phyloP scores from a whole-genome alignment of 2,888 invertebrate species.

The Tortrix viridana region DNA sequence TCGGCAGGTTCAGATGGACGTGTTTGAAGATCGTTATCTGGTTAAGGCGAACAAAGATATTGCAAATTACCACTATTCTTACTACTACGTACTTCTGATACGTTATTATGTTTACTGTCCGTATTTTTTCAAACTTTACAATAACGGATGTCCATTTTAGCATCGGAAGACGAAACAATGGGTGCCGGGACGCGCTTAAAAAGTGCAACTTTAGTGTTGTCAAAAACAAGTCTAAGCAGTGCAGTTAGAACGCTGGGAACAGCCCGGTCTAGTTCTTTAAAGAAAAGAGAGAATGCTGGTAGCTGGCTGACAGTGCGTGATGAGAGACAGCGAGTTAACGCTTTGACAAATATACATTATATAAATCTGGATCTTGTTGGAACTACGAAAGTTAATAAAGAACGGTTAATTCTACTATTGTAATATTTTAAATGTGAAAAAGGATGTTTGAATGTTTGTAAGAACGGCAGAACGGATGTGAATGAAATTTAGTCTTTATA shows the following conservation, averaged over 20 bases:
- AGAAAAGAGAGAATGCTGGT: constrained; percentile 49
- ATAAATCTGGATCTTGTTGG: not conserved
- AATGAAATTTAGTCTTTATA: no score
- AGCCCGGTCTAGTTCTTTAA: constrained; percentile 57
- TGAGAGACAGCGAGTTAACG: constrained; percentile 9
- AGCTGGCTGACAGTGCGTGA: not conserved
- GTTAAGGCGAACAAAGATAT: not conserved
- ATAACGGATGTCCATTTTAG: constrained; percentile 30
- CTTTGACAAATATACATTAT: not conserved
- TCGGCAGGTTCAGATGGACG: constrained; percentile 5
- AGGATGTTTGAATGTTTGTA: no score
- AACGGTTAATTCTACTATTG: no score
- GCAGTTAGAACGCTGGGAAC: constrained; percentile 56
- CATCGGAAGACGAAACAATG: constrained; percentile 33
- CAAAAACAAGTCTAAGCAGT: constrained; percentile 57
- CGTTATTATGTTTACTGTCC: no score
- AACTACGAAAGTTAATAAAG: no score
- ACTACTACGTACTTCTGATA: no score
- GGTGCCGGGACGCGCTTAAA: constrained; percentile 43
- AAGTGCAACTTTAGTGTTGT: constrained; percentile 56
- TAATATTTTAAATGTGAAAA: no score
- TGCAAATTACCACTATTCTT: not conserved
- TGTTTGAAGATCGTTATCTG: not conserved
- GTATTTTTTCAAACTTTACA: not conserved
- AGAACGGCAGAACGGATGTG: no score